Evolutionary conservation across 2,797 vertebrate species (phyloP).

Genomic region (Cossypha heuglini): DNA sequence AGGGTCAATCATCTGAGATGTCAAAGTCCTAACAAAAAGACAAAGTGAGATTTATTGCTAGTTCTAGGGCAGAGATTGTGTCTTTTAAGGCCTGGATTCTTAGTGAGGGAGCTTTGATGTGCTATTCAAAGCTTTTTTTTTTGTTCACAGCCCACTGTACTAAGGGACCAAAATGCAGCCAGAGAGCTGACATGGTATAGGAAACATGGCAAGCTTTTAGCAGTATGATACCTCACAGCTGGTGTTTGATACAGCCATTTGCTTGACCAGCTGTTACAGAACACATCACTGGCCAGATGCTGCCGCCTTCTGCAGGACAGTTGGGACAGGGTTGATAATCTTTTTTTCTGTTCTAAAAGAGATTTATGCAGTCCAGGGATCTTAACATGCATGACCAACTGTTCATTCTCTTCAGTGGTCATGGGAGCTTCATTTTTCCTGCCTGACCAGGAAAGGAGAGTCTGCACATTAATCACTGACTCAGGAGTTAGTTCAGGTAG

Average conservation of each 20-base stretch:
- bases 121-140: background rate
- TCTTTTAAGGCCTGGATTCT: background rate
- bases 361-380: background rate
- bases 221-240: background rate
- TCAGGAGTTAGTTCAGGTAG: background rate
- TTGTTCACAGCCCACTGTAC: background rate
- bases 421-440: background rate
- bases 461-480: background rate
- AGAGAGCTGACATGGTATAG: background rate
- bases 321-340: background rate
- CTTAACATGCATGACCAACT: rapidly evolving
- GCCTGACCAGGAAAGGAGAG: background rate
- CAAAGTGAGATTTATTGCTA: background rate
- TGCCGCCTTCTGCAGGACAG: background rate
- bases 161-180: background rate
- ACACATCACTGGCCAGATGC: background rate
- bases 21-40: background rate
- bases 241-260: background rate
- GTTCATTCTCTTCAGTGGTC: background rate
- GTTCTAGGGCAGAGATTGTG: background rate
- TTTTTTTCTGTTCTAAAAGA: background rate
- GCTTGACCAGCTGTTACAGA: background rate
- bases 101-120: background rate
- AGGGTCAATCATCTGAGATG: background rate
- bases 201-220: background rate